phyloP scores from a whole-genome alignment of 1,140 invertebrate genomes.

The Atta colombica region DNA sequence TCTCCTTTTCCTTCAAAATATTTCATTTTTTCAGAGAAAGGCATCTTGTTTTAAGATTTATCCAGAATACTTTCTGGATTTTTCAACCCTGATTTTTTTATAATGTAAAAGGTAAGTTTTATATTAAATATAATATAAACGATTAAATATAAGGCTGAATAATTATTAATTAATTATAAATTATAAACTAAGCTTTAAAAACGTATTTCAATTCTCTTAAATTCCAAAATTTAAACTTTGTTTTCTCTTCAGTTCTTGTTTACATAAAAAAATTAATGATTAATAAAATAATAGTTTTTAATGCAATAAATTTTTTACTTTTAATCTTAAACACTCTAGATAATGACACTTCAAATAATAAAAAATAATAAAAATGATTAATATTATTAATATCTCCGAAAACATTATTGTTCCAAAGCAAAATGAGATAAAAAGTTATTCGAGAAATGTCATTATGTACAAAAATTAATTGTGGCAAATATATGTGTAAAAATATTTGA shows the following conservation, averaged over 20 bases:
- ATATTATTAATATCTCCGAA: too few relatives aligned
- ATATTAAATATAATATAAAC: neutral
- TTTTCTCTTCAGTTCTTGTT: neutral
- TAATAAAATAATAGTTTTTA: neutral
- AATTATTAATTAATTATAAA: neutral
- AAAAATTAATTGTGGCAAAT: neutral
- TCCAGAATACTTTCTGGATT: neutral
- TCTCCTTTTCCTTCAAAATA: neutral
- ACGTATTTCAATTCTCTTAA: neutral
- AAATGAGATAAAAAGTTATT: neutral
- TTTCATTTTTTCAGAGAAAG: neutral
- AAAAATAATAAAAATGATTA: neutral
- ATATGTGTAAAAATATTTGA: neutral
- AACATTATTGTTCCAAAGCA: neutral
- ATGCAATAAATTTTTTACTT: neutral
- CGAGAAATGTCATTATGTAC: neutral
- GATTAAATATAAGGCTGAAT: neutral
- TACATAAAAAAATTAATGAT: neutral
- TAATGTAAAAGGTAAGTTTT: slow-evolving; percentile 20
- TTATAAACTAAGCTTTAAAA: neutral
- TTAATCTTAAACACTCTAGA: neutral
- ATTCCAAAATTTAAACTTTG: neutral
- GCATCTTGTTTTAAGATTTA: neutral
- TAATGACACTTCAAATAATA: neutral
- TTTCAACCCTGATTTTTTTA: neutral